Percentiles rank a stretch among this genome's conserved stretches.
Evolutionary conservation across 2,888 invertebrate species (phyloP).

Genomic region (Zelleria hepariella): DNA sequence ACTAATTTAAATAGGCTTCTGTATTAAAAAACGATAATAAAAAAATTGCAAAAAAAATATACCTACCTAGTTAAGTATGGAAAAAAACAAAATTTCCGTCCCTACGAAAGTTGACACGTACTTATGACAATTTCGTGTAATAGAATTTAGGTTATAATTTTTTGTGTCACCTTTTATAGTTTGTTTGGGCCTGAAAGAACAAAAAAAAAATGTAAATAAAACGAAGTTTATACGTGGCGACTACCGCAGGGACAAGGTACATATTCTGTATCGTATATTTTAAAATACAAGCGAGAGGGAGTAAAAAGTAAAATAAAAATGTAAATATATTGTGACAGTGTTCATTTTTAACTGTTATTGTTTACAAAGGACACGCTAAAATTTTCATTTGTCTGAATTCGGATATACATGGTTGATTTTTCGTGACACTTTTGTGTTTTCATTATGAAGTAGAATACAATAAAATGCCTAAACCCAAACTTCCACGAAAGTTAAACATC

Average conservation of each 20-base stretch:
- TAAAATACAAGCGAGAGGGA: conserved; percentile 27
- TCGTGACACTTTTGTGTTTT: conserved; percentile 27
- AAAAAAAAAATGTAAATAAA: conserved; percentile 45
- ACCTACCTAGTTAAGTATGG: conserved; percentile 21
- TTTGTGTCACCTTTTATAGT: not conserved
- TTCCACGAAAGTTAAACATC: not conserved
- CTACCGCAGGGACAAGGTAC: conserved; percentile 11
- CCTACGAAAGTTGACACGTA: conserved; percentile 20
- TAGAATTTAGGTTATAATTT: not conserved
- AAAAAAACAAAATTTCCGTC: conserved; percentile 26
- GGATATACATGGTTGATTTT: conserved; percentile 16
- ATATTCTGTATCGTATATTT: conserved; percentile 38
- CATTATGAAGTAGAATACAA: not conserved
- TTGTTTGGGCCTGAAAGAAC: not conserved
- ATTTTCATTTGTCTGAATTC: conserved; percentile 24
- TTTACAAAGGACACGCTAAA: conserved; percentile 52
- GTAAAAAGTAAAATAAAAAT: conserved; percentile 18
- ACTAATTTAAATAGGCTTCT: conserved; percentile 44
- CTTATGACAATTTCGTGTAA: too few relatives aligned
- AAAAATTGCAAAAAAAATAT: conserved; percentile 34
- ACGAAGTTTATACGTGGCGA: conserved; percentile 17
- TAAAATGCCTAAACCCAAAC: not conserved
- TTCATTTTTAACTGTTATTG: conserved; percentile 63
- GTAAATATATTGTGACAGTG: conserved; percentile 58
- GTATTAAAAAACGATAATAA: conserved; percentile 32